Conservation (phyloP, 2,113 vertebrate genomes). For the Cacatua alba region DNA sequence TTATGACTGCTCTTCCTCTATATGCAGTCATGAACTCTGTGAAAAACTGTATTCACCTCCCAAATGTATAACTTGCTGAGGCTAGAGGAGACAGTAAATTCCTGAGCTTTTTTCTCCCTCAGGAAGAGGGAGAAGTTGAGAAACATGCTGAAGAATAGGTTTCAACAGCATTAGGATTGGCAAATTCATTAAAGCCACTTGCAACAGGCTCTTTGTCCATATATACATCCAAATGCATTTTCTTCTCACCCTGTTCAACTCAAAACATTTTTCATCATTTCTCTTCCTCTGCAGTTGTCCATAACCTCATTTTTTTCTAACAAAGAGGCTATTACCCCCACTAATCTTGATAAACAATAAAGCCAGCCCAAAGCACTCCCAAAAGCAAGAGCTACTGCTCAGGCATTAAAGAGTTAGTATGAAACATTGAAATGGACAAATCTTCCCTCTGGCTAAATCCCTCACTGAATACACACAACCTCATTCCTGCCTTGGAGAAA, state of each 20-base stretch:
- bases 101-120: not conserved
- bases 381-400: not conserved
- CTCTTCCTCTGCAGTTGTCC: not conserved
- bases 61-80: not conserved
- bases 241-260: not conserved
- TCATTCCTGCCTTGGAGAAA: constrained; percentile 2
- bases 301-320: not conserved
- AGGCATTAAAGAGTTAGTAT: not conserved
- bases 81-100: not conserved
- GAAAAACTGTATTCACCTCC: not conserved
- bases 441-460: not conserved
- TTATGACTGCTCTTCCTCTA: not conserved
- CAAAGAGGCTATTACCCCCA: not conserved
- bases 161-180: not conserved
- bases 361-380: not conserved
- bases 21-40: not conserved
- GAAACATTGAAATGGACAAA: not conserved
- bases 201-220: not conserved
- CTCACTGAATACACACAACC: not conserved
- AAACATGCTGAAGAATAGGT: not conserved
- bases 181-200: not conserved
- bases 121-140: not conserved
- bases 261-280: not conserved
- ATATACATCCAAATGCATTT: not conserved
- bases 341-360: not conserved